Conservation (phyloP, 2,113 vertebrate genomes). For the Syngnathoides biaculeatus region DNA sequence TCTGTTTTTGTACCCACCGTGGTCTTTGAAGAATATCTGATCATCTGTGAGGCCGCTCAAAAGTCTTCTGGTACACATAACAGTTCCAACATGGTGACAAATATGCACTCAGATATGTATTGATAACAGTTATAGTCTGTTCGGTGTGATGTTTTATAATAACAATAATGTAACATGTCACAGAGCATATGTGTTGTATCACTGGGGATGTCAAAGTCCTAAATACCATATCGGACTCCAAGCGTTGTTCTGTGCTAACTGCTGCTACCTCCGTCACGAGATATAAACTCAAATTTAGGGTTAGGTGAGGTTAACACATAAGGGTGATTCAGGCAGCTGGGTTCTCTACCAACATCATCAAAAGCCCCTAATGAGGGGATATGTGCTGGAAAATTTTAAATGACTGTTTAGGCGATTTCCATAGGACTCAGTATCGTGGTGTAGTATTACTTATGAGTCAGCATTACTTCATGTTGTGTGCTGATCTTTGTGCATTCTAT, state of each 20-base stretch:
- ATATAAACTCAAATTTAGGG: no score
- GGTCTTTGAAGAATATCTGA: conserved; percentile 41
- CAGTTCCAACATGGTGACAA: not conserved
- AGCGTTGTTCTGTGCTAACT: no score
- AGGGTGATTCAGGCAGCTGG: not conserved
- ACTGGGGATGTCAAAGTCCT: no score
- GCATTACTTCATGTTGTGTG: not conserved
- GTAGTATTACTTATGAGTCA: not conserved
- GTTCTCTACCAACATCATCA: not conserved
- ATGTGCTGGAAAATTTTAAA: not conserved
- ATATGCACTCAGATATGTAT: not conserved
- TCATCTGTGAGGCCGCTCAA: conserved; percentile 23
- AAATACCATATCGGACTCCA: no score
- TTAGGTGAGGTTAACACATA: no score
- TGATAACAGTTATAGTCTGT: conserved; percentile 5
- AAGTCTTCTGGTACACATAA: not conserved
- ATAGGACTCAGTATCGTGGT: not conserved
- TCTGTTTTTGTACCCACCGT: conserved; percentile 24
- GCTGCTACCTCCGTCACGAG: no score
- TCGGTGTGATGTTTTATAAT: not conserved
- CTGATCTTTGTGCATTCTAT: conserved; percentile 11
- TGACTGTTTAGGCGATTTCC: not conserved
- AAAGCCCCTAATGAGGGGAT: not conserved
- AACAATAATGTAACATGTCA: no score
- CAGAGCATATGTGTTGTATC: no score